A percentile compares a stretch with the other conserved stretches of the same genome.
Conservation (phyloP, 2,113 vertebrate genomes). For the Ptyas mucosa region DNA sequence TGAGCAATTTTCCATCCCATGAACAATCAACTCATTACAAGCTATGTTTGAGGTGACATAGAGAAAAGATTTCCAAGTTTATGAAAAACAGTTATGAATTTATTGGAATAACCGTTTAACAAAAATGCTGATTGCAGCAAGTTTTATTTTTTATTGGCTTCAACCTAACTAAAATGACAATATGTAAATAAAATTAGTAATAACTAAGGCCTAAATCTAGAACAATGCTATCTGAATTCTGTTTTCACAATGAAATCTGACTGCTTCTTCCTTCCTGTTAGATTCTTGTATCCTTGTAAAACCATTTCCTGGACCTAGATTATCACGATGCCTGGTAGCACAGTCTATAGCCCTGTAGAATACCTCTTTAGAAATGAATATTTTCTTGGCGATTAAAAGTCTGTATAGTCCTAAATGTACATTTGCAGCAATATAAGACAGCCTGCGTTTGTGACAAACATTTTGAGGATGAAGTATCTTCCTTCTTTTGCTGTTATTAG, state of each 20-base stretch:
- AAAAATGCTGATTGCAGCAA: neutral
- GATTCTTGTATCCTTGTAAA: neutral
- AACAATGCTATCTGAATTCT: neutral
- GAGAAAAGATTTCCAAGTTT: slow-evolving; percentile 6
- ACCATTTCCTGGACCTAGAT: too few relatives aligned
- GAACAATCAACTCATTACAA: slow-evolving; percentile 38
- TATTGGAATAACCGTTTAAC: slow-evolving; percentile 1
- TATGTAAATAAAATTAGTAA: neutral
- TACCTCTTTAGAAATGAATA: neutral
- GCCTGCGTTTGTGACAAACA: neutral
- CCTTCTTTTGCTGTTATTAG: neutral
- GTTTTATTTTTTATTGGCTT: neutral
- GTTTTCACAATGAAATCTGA: neutral
- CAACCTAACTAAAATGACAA: neutral
- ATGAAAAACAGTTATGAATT: slow-evolving; percentile 9
- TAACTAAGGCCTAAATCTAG: neutral
- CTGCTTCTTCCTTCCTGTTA: neutral
- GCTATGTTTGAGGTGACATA: neutral
- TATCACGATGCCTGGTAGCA: neutral
- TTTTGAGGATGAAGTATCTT: neutral
- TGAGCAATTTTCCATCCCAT: rapidly evolving
- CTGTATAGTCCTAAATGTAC: neutral
- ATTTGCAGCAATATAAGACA: neutral
- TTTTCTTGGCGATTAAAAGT: neutral
- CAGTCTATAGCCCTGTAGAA: neutral